A percentile compares a stretch with the other conserved stretches of the same genome.
These are phyloP conservation scores for Celastrina argiolus DNA, from an alignment of 2,888 invertebrate species.

Conservation along the genomic window DNA sequence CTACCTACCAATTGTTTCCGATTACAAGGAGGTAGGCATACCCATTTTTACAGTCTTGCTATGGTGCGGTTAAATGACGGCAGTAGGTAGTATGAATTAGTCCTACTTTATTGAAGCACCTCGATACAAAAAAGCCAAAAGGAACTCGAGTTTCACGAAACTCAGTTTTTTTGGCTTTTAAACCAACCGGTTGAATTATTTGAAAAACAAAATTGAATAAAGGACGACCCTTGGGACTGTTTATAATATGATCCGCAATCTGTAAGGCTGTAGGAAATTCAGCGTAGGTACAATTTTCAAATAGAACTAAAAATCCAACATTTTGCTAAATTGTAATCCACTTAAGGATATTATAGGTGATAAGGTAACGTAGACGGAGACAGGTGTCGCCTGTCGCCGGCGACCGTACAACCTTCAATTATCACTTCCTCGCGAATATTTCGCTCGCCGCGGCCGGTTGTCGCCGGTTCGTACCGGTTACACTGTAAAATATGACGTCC, in stretches of 20 bases:
- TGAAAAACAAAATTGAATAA: no score
- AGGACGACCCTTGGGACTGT: no score
- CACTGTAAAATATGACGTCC: not conserved
- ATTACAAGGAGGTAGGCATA: no score
- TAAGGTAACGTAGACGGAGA: not conserved
- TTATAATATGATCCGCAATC: no score
- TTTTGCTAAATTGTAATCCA: not conserved
- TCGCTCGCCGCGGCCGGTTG: not conserved
- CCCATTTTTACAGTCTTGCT: not conserved
- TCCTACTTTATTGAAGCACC: not conserved
- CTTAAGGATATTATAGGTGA: not conserved
- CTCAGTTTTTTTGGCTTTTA: no score
- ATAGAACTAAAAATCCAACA: no score
- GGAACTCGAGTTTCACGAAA: no score
- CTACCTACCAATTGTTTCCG: not conserved
- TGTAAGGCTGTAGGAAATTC: no score
- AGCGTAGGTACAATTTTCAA: no score
- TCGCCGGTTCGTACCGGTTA: constrained; percentile 9
- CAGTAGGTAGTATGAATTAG: no score
- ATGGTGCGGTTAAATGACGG: not conserved
- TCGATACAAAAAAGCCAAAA: not conserved
- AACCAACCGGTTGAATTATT: no score
- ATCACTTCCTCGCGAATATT: constrained; percentile 19
- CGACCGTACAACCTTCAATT: constrained; percentile 19
- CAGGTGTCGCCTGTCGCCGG: constrained; percentile 1